Conservation (phyloP, 2,888 invertebrate genomes). For the Yponomeuta plumbellus region DNA sequence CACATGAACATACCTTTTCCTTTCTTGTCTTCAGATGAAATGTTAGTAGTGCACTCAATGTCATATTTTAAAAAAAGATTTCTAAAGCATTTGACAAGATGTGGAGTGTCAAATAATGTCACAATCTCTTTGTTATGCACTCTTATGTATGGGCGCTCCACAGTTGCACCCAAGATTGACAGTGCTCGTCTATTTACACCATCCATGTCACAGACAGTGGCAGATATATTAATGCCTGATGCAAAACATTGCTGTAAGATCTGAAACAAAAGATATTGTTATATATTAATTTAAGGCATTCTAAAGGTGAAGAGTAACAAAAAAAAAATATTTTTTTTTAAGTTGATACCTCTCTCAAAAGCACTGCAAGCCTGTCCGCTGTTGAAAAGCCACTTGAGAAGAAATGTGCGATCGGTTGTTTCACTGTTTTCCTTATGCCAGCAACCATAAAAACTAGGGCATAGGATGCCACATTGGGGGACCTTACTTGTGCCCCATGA, state of each 20-base stretch:
- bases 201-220: conserved; percentile 25
- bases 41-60: conserved; percentile 20
- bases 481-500: conserved; percentile 16
- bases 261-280: conserved; percentile 23
- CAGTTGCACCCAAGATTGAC: conserved; percentile 21
- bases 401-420: conserved; percentile 10
- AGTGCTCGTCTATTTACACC: conserved; percentile 23
- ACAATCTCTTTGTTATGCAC: conserved; percentile 21
- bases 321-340: too few species aligned
- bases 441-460: conserved; percentile 14
- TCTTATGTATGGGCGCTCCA: conserved; percentile 17
- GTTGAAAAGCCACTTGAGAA: neutral
- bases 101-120: conserved; percentile 23
- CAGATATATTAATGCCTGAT: conserved; percentile 20
- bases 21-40: neutral
- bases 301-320: neutral
- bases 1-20: conserved; percentile 3
- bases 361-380: neutral
- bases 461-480: conserved; percentile 8
- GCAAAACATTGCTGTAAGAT: conserved; percentile 21
- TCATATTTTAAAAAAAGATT: conserved; percentile 25
- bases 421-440: conserved; percentile 7
- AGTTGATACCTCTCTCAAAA: neutral
- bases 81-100: conserved; percentile 25
- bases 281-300: conserved; percentile 1